phyloP scores from a whole-genome alignment of 2,113 vertebrate species.

The Hippocampus barbouri region DNA sequence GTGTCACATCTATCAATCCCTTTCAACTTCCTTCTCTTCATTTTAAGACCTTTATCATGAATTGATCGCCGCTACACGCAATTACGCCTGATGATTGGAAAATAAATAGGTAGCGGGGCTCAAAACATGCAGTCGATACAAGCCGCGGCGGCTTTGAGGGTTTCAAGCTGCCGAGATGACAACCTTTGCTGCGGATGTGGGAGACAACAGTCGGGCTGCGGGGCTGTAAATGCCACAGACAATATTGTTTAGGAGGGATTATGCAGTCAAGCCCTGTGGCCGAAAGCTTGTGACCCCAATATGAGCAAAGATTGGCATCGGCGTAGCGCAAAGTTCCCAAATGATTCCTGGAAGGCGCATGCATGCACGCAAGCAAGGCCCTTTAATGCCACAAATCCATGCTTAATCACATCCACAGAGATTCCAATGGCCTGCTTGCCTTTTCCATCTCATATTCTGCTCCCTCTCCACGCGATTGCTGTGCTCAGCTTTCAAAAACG shows the following conservation, averaged over 20 bases:
- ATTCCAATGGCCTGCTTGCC: slow-evolving; percentile 44
- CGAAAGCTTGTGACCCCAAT: slow-evolving; percentile 67
- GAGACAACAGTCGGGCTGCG: slow-evolving; percentile 24
- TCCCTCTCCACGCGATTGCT: slow-evolving; percentile 41
- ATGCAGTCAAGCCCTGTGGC: slow-evolving; percentile 56
- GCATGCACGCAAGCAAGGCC: slow-evolving; percentile 30
- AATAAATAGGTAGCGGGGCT: slow-evolving; percentile 26
- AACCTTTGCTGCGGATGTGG: slow-evolving; percentile 45
- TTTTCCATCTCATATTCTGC: slow-evolving; percentile 43
- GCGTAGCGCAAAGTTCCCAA: slow-evolving; percentile 48
- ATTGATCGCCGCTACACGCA: slow-evolving; percentile 44
- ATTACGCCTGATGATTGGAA: slow-evolving; percentile 53
- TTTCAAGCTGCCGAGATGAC: slow-evolving; percentile 38
- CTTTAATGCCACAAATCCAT: slow-evolving; percentile 55
- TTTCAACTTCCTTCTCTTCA: slow-evolving; percentile 31
- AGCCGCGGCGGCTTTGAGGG: slow-evolving; percentile 40
- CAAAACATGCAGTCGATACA: slow-evolving; percentile 24
- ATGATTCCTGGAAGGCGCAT: slow-evolving; percentile 52
- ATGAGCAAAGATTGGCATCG: slow-evolving; percentile 70
- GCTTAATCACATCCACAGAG: slow-evolving; percentile 58
- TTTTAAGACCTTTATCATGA: slow-evolving; percentile 48
- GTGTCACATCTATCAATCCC: slow-evolving; percentile 42
- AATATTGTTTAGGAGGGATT: slow-evolving; percentile 71
- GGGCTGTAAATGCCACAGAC: slow-evolving; percentile 65
- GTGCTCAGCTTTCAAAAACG: slow-evolving; percentile 55